A percentile compares a stretch with the other conserved stretches of the same genome.
These are phyloP conservation scores for Meiosimyza platycephala DNA, from an alignment of 2,888 invertebrate species.

Conservation along the genomic window DNA sequence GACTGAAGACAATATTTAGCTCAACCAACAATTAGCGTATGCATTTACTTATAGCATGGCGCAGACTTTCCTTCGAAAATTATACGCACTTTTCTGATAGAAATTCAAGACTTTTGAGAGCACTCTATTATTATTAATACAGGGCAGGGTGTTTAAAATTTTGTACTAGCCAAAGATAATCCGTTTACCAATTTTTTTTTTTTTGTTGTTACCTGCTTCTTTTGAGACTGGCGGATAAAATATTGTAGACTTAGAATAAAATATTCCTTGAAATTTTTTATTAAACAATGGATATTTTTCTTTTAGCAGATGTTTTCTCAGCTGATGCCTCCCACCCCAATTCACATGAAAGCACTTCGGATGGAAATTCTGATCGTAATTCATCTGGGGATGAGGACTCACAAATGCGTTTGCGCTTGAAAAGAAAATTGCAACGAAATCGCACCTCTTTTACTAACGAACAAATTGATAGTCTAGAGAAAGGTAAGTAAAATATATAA, in stretches of 20 bases:
- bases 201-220: too few species aligned
- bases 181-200: not conserved
- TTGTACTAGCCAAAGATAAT: not conserved
- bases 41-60: too few species aligned
- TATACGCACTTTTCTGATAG: not conserved
- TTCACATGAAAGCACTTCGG: constrained; percentile 81
- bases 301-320: constrained; percentile 72
- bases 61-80: too few species aligned
- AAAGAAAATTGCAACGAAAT: constrained; percentile 96
- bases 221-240: not conserved
- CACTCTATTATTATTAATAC: not conserved
- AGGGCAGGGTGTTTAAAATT: not conserved
- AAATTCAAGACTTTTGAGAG: not conserved
- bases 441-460: constrained; percentile 98
- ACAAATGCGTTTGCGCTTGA: constrained; percentile 91
- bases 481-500: constrained; percentile 75
- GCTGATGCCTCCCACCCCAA: constrained; percentile 71
- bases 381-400: constrained; percentile 91
- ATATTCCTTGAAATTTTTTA: not conserved
- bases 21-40: too few species aligned
- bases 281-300: constrained; percentile 14
- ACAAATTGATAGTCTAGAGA: constrained; percentile 98
- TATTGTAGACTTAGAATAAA: not conserved
- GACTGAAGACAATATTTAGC: too few species aligned
- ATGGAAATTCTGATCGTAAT: constrained; percentile 91